A percentile compares a stretch with the other conserved stretches of the same genome.
phyloP scores from a whole-genome alignment of 2,888 invertebrate genomes.

The Cryptops parisi region DNA sequence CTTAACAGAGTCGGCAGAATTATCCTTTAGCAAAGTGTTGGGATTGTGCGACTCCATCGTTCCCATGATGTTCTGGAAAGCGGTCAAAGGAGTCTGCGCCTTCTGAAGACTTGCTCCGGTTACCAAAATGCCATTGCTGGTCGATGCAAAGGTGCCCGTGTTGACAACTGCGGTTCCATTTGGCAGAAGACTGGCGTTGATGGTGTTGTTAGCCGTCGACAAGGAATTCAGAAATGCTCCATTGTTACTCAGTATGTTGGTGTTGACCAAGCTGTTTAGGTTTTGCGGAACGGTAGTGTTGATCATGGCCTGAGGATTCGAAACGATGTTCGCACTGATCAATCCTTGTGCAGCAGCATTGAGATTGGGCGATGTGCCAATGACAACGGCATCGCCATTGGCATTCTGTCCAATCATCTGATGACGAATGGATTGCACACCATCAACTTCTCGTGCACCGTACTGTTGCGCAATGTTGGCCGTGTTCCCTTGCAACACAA shows the following conservation, averaged over 20 bases:
- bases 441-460: not conserved
- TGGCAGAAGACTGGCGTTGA: not conserved
- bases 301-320: not conserved
- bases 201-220: not conserved
- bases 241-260: not conserved
- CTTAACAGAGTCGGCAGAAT: not conserved
- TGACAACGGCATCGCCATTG: not conserved
- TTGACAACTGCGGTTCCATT: not conserved
- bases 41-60: not conserved
- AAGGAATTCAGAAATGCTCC: not conserved
- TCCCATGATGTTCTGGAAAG: not conserved
- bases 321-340: not conserved
- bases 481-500: slow-evolving; percentile 9
- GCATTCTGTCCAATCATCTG: not conserved
- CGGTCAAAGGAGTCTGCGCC: not conserved
- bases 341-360: not conserved
- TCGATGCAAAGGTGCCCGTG: not conserved
- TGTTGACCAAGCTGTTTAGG: not conserved
- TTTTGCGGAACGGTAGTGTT: not conserved
- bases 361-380: not conserved
- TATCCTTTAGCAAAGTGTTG: not conserved
- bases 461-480: slow-evolving; percentile 2
- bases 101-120: not conserved
- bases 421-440: not conserved
- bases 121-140: not conserved